These are phyloP conservation scores for Bembecia ichneumoniformis DNA, from an alignment of 2,888 invertebrate genomes.

Conservation along the genomic window DNA sequence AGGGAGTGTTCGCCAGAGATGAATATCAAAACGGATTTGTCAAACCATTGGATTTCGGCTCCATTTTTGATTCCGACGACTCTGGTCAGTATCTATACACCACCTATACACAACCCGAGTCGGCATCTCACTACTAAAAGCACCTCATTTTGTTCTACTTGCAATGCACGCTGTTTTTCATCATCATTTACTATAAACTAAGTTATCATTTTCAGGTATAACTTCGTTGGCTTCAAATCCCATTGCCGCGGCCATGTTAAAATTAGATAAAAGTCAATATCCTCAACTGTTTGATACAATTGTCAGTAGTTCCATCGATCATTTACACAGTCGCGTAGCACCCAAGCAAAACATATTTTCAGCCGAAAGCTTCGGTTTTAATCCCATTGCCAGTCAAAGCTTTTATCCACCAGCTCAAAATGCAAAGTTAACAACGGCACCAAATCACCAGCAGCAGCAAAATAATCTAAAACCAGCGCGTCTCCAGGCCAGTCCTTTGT, in stretches of 20 bases:
- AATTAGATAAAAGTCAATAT: conserved; percentile 61
- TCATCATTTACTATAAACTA: not conserved
- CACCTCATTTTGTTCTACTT: not conserved
- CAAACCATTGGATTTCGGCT: conserved; percentile 68
- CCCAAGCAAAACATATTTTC: conserved; percentile 54
- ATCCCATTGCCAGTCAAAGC: conserved; percentile 61
- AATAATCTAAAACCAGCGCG: conserved; percentile 24
- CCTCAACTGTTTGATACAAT: conserved; percentile 57
- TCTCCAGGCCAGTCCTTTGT: conserved; percentile 46
- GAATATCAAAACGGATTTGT: conserved; percentile 57
- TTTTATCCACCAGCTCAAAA: conserved; percentile 42
- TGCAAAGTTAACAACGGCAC: conserved; percentile 42
- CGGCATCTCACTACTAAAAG: no score
- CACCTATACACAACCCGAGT: not conserved
- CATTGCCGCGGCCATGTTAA: conserved; percentile 50
- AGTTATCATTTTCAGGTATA: conserved; percentile 43
- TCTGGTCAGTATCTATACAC: conserved; percentile 31
- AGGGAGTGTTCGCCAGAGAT: conserved; percentile 42
- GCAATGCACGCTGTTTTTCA: not conserved
- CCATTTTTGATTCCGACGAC: conserved; percentile 60
- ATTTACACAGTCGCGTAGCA: conserved; percentile 48
- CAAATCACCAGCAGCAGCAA: conserved; percentile 18
- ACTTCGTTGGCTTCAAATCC: conserved; percentile 60
- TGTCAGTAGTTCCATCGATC: conserved; percentile 66
- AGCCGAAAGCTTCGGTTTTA: conserved; percentile 59